A percentile compares a stretch with the other conserved stretches of the same genome.
phyloP scores from a whole-genome alignment of 2,113 vertebrate species.

The Hippocampus comes region DNA sequence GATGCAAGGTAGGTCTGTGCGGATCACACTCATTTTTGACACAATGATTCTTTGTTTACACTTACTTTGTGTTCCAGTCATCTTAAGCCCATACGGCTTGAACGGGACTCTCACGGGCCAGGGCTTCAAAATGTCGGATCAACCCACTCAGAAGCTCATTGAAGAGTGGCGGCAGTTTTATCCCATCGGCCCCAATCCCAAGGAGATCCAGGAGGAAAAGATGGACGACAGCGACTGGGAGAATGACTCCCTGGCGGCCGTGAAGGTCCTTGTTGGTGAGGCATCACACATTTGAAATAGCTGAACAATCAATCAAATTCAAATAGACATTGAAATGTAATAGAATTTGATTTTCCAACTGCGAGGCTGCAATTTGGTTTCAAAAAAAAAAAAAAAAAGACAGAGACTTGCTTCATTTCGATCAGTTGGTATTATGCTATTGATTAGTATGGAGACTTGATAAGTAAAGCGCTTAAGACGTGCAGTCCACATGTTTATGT shows the following conservation, averaged over 20 bases:
- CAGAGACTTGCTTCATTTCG: no score
- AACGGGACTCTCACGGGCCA: slow-evolving; percentile 96
- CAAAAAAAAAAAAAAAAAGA: no score
- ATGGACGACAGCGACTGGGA: slow-evolving; percentile 95
- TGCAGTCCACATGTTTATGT: no score
- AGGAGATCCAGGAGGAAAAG: slow-evolving; percentile 88
- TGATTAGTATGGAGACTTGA: no score
- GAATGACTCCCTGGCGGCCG: slow-evolving; percentile 94
- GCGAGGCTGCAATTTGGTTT: no score
- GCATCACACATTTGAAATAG: not conserved
- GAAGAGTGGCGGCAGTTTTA: slow-evolving; percentile 99
- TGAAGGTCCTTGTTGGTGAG: slow-evolving; percentile 98
- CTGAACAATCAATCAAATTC: no score
- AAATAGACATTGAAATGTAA: no score
- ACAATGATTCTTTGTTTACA: not conserved
- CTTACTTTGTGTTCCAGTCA: slow-evolving; percentile 74
- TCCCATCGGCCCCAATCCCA: slow-evolving; percentile 87
- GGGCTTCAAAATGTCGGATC: slow-evolving; percentile 97
- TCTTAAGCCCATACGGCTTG: slow-evolving; percentile 94
- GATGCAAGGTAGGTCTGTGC: slow-evolving; percentile 81
- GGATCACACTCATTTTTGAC: not conserved
- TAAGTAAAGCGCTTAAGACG: no score
- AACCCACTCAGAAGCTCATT: slow-evolving; percentile 94
- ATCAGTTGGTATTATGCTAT: no score
- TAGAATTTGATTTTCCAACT: no score